Evolutionary conservation across 2,888 invertebrate species (phyloP).

Genomic region (Drosophila mimetica): DNA sequence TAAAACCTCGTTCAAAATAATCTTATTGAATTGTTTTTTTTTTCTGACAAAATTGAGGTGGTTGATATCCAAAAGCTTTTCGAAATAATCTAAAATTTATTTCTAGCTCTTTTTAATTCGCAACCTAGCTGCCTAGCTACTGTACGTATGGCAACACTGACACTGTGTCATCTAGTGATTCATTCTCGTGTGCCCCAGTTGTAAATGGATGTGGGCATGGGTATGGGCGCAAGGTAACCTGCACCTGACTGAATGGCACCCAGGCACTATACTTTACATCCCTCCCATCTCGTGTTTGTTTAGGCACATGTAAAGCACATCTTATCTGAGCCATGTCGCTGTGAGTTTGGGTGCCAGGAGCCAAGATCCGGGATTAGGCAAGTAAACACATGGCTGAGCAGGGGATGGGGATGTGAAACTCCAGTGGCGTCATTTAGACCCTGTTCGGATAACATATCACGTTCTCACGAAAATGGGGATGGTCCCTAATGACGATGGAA

Average conservation of each 20-base stretch:
- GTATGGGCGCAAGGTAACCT: slow-evolving; percentile 8
- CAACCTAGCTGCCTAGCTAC: neutral
- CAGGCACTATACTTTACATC: neutral
- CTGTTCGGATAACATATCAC: slow-evolving; percentile 39
- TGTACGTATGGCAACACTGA: slow-evolving; percentile 4
- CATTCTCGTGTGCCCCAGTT: slow-evolving; percentile 73
- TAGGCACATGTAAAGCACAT: slow-evolving; percentile 76
- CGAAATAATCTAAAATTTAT: neutral
- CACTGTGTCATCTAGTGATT: slow-evolving; percentile 58
- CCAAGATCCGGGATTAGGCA: slow-evolving; percentile 57
- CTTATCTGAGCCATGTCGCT: slow-evolving; percentile 72
- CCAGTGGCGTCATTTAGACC: slow-evolving; percentile 25
- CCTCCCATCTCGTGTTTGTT: slow-evolving; percentile 60
- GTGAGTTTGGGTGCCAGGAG: slow-evolving; percentile 35
- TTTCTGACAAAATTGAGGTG: neutral
- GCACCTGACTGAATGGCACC: slow-evolving; percentile 55
- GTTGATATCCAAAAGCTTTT: neutral
- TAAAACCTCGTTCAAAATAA: neutral
- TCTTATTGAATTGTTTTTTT: no score
- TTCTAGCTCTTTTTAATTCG: neutral
- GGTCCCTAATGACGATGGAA: slow-evolving; percentile 18
- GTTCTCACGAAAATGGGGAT: slow-evolving; percentile 1
- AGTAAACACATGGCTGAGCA: slow-evolving; percentile 38
- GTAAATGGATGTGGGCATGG: slow-evolving; percentile 42
- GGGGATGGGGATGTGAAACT: slow-evolving; percentile 18